These are phyloP conservation scores for Lophura nycthemera DNA, from an alignment of 2,113 vertebrate genomes.

Conservation along the genomic window DNA sequence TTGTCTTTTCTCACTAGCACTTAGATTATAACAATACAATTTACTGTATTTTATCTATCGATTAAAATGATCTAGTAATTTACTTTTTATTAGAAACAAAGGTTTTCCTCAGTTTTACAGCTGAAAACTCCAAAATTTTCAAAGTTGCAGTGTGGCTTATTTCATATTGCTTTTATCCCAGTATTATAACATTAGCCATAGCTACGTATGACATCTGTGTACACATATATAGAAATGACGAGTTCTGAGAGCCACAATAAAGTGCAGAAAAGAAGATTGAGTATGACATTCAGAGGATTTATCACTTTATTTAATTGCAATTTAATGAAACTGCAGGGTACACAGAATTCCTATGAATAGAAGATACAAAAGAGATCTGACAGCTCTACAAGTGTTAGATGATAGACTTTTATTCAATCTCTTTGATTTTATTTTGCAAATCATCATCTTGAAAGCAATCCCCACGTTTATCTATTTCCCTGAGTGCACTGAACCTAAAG, in stretches of 20 bases:
- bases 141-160: background rate
- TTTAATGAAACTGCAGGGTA: background rate
- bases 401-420: background rate
- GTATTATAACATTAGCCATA: background rate
- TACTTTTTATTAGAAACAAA: background rate
- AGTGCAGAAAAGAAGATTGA: background rate
- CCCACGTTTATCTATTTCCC: background rate
- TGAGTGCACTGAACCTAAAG: background rate
- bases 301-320: background rate
- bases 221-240: background rate
- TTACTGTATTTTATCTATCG: background rate
- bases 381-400: background rate
- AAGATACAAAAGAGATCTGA: background rate
- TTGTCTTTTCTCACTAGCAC: background rate
- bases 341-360: background rate
- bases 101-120: background rate
- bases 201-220: background rate
- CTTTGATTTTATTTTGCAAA: background rate
- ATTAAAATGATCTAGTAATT: background rate
- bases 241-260: background rate
- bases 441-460: background rate
- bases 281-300: background rate
- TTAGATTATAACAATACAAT: background rate
- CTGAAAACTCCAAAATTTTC: background rate
- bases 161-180: background rate